These are phyloP conservation scores for Eilema depressum DNA, from an alignment of 2,888 invertebrate genomes.

Conservation along the genomic window DNA sequence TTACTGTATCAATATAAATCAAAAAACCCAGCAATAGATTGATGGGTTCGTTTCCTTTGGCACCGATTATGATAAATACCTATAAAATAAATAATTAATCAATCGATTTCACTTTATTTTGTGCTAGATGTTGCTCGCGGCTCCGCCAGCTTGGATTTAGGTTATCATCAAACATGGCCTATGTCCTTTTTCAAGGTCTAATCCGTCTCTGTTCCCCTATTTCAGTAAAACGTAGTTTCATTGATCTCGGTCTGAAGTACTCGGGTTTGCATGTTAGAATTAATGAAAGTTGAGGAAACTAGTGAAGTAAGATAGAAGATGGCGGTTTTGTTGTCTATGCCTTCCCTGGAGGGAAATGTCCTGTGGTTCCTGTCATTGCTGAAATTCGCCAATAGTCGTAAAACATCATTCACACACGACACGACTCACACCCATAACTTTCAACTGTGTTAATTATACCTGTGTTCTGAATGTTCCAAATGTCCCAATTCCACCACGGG, in stretches of 20 bases:
- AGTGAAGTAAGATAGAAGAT: too few relatives aligned
- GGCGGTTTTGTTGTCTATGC: too few relatives aligned
- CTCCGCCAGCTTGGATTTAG: too few relatives aligned
- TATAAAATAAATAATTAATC: not conserved
- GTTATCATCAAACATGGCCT: too few relatives aligned
- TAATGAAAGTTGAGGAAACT: too few relatives aligned
- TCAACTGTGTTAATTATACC: not conserved
- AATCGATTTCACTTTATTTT: not conserved
- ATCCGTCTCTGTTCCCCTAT: too few relatives aligned
- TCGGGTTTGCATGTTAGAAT: too few relatives aligned
- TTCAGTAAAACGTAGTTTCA: too few relatives aligned
- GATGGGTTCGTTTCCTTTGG: not conserved
- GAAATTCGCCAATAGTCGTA: not conserved
- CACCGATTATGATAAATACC: not conserved
- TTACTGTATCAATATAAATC: slow-evolving; percentile 5
- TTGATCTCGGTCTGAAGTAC: too few relatives aligned
- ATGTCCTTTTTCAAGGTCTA: too few relatives aligned
- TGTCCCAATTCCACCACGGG: not conserved
- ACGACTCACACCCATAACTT: not conserved
- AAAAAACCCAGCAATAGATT: not conserved
- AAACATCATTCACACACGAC: not conserved
- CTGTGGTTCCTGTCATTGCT: too few relatives aligned
- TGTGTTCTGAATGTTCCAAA: not conserved
- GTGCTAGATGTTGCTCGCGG: not conserved
- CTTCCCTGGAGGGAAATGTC: too few relatives aligned